Conservation (phyloP, 2,888 invertebrate species). For the Plebejus anna region DNA sequence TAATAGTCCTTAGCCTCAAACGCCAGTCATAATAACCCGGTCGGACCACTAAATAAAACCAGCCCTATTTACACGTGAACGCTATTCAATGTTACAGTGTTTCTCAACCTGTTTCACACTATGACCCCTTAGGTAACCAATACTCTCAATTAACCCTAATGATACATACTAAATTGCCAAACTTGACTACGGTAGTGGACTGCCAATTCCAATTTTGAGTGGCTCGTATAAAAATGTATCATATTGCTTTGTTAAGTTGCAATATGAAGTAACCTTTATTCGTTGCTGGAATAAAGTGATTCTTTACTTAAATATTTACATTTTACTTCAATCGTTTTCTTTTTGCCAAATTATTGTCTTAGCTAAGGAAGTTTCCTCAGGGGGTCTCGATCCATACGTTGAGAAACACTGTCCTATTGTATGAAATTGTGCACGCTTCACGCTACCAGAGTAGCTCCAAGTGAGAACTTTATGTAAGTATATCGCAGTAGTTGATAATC, state of each 20-base stretch:
- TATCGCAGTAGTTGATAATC: not conserved
- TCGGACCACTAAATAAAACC: constrained; percentile 14
- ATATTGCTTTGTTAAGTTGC: no score
- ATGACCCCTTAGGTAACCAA: no score
- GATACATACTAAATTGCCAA: no score
- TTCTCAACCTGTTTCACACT: not conserved
- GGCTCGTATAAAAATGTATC: no score
- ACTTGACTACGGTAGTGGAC: no score
- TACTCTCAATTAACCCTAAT: no score
- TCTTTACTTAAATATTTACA: not conserved
- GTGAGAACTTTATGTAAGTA: not conserved
- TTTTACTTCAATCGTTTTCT: no score
- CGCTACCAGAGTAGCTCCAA: not conserved
- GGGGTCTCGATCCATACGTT: not conserved
- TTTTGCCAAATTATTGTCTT: no score
- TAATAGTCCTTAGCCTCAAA: constrained; percentile 28
- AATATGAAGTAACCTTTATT: no score
- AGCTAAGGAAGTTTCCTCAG: no score
- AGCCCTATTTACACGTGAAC: constrained; percentile 17
- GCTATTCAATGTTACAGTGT: not conserved
- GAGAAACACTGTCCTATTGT: not conserved
- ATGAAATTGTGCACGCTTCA: constrained; percentile 7
- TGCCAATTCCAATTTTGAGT: no score
- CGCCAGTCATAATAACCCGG: constrained; percentile 21
- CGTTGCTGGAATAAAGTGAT: no score